phyloP scores from a whole-genome alignment of 2,888 invertebrate genomes.

The Drosophila austrosaltans region DNA sequence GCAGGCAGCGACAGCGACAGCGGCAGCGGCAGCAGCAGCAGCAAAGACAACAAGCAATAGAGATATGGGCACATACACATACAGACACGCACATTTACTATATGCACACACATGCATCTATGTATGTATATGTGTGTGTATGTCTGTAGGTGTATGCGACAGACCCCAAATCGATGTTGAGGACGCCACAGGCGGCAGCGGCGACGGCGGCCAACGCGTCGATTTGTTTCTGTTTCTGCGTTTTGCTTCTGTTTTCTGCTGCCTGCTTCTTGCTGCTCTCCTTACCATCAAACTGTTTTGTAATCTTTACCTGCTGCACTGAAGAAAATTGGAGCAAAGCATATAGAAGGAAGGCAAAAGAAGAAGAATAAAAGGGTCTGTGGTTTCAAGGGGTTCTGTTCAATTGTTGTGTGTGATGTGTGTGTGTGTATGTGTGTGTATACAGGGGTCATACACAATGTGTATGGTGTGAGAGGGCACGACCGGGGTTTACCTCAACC shows the following conservation, averaged over 20 bases:
- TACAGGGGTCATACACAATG: conserved; percentile 28
- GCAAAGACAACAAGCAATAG: not conserved
- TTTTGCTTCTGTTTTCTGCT: not conserved
- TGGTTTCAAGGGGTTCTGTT: conserved; percentile 19
- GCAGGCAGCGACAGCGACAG: not conserved
- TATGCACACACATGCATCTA: not conserved
- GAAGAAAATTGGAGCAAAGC: conserved; percentile 61
- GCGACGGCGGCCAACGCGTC: conserved; percentile 62
- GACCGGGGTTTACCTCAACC: conserved; percentile 19
- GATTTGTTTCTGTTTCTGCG: conserved; percentile 47
- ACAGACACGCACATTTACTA: not conserved
- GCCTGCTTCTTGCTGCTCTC: not conserved
- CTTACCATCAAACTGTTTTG: conserved; percentile 54
- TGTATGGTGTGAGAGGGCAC: conserved; percentile 10
- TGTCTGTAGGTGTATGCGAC: not conserved
- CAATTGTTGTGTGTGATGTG: not conserved
- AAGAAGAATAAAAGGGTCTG: conserved; percentile 11
- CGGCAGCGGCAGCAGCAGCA: not conserved
- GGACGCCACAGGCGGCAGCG: conserved; percentile 24
- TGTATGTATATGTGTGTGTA: not conserved
- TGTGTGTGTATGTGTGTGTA: not conserved
- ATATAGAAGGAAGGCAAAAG: conserved; percentile 22
- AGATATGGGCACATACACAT: not conserved
- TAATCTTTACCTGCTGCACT: conserved; percentile 67
- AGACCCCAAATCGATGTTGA: conserved; percentile 17